phyloP scores from a whole-genome alignment of 2,113 vertebrate genomes.

The Ariopsis seemanni region DNA sequence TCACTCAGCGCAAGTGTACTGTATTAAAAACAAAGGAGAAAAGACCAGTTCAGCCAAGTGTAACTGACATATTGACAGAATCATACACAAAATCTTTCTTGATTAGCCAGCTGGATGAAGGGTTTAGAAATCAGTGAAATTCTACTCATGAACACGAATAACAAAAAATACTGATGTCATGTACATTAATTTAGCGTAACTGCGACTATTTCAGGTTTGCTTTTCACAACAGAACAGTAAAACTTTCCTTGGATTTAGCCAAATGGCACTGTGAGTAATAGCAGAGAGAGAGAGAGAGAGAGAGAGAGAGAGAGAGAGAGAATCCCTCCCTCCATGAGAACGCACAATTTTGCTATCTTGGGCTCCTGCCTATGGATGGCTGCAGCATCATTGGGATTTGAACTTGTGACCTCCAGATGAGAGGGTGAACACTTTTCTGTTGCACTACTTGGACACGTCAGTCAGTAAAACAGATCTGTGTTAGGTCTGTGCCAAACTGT shows the following conservation, averaged over 20 bases:
- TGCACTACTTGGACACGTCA: no score
- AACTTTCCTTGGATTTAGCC: no score
- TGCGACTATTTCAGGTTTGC: neutral
- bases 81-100: neutral
- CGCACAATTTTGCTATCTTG: no score
- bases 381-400: no score
- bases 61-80: neutral
- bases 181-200: neutral
- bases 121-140: neutral
- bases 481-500: neutral
- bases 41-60: conserved; percentile 19
- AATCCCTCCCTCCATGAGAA: no score
- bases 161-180: neutral
- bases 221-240: neutral
- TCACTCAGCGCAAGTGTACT: neutral
- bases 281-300: no score
- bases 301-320: no score
- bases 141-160: neutral
- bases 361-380: no score
- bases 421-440: no score
- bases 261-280: no score
- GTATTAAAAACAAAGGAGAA: neutral
- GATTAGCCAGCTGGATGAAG: neutral
- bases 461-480: neutral
- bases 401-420: no score